phyloP scores from a whole-genome alignment of 2,888 invertebrate species.

The Erpobdella octoculata region DNA sequence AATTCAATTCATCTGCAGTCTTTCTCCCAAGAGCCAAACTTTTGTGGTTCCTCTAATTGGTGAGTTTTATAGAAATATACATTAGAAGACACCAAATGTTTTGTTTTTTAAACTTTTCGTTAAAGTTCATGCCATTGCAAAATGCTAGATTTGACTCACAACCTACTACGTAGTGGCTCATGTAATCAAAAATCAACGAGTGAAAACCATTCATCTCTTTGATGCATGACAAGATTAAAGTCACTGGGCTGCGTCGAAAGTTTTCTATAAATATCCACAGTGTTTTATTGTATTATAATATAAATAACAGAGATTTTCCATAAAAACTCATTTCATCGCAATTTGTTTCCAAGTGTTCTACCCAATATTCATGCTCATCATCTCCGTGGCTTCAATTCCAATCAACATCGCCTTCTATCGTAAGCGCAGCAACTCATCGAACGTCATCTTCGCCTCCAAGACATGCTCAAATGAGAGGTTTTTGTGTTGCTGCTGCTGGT shows the following conservation, averaged over 20 bases:
- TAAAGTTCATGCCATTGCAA: no score
- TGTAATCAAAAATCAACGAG: no score
- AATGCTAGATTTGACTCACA: no score
- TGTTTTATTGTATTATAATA: no score
- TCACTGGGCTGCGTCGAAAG: neutral
- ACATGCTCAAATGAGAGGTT: neutral
- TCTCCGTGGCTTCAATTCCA: slow-evolving; percentile 4
- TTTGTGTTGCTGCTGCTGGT: neutral
- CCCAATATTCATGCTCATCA: slow-evolving; percentile 13
- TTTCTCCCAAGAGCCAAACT: neutral
- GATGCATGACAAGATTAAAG: neutral
- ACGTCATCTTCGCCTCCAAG: neutral
- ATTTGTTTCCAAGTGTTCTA: no score
- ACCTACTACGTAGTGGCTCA: no score
- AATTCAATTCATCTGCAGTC: slow-evolving; percentile 12
- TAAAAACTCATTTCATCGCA: slow-evolving; percentile 5
- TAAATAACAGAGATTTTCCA: no score
- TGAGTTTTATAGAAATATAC: neutral
- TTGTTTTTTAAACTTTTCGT: no score
- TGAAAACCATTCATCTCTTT: neutral
- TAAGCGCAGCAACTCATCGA: neutral
- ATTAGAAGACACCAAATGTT: no score
- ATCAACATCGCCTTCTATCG: slow-evolving; percentile 6
- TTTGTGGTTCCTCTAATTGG: slow-evolving; percentile 21
- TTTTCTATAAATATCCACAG: neutral